Evolutionary conservation across 2,797 vertebrate genomes (phyloP).

Genomic region (Neosalanx taihuensis): DNA sequence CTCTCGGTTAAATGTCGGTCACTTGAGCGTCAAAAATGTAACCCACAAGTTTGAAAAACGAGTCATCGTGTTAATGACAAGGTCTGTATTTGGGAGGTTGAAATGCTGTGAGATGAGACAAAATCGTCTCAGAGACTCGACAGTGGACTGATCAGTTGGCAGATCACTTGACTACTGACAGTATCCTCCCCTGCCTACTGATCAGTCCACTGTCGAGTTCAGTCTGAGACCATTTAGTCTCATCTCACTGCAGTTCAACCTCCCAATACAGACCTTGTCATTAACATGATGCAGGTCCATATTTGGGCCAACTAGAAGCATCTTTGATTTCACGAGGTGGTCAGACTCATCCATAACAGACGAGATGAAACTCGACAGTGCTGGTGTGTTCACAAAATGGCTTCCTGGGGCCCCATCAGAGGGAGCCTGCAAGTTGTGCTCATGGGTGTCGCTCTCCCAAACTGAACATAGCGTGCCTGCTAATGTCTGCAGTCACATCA

Average conservation of each 20-base stretch:
- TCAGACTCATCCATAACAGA: neutral
- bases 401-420: neutral
- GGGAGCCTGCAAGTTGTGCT: slow-evolving; percentile 22
- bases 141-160: no score
- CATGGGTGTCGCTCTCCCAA: slow-evolving; percentile 34
- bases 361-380: neutral
- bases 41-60: no score
- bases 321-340: neutral
- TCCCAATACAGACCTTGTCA: neutral
- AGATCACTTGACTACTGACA: no score
- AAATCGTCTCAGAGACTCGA: no score
- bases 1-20: no score
- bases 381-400: slow-evolving; percentile 1
- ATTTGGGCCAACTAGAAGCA: neutral
- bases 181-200: no score
- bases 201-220: neutral
- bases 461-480: slow-evolving; percentile 34
- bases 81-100: no score
- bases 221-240: neutral
- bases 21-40: no score
- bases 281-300: neutral
- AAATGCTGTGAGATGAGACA: no score
- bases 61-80: no score
- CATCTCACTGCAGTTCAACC: neutral
- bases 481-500: slow-evolving; percentile 30